Conservation (phyloP, 2,113 vertebrate species). For the Chlorodrepanis virens region DNA sequence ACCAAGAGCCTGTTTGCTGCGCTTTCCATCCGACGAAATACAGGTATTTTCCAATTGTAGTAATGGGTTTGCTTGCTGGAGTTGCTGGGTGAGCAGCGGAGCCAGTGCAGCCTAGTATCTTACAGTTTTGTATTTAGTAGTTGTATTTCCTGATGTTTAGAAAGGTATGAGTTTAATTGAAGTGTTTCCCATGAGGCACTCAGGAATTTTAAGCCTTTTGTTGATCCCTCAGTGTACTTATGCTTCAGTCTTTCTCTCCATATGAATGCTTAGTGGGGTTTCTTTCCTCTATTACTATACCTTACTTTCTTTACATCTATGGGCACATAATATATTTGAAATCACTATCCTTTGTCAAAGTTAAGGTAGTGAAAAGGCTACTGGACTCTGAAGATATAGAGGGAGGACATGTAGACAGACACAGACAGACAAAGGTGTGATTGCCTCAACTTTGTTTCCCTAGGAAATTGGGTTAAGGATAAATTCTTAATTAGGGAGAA, state of each 20-base stretch:
- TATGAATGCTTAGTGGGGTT: not conserved
- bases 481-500: not conserved
- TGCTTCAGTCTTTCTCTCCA: not conserved
- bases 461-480: not conserved
- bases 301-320: not conserved
- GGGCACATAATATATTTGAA: not conserved
- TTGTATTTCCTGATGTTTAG: conserved; percentile 39
- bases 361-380: not conserved
- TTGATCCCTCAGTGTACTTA: conserved; percentile 3
- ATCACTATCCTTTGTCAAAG: not conserved
- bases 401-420: not conserved
- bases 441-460: not conserved
- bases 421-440: not conserved
- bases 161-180: conserved; percentile 8
- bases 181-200: not conserved
- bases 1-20: not conserved
- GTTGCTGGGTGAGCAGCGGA: not conserved
- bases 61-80: not conserved
- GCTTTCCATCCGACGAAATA: not conserved
- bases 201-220: conserved; percentile 22
- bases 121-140: not conserved
- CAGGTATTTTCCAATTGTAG: not conserved
- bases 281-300: not conserved
- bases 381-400: not conserved
- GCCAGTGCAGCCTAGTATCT: not conserved